Evolutionary conservation across 1,140 invertebrate genomes (phyloP), one percentile per base, ranked within the genome.

Genomic region (Hylaeus volcanicus): DNA sequence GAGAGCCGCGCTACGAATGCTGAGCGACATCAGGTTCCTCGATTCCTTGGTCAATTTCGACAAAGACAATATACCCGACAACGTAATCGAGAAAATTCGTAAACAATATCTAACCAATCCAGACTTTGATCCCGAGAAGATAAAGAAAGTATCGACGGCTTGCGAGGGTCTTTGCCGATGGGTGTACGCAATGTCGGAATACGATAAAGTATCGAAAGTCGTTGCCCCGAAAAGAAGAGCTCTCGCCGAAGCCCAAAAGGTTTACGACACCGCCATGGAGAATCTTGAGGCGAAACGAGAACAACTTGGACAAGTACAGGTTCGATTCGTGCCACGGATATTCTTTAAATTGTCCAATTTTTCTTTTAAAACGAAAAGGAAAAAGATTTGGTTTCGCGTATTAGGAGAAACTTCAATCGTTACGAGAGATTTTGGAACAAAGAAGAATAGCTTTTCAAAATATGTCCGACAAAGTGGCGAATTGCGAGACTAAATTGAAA

Each of bases 121-220:
- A 83, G 96, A 95, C 60, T 99, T 99, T 93, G 98, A 99, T 93
- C 98, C 98, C 0, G 97, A 97, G 51, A 98, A 98, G 93, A 96
- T 99, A 39, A 97, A 96, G 89, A 93, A 94, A 6, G 96, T 96
- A 3, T 97, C 97, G 0, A 95, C 96, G 0, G 97, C 97, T 3
- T 96, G 96, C 75, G 96, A 97, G 92, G 96, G 94, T 85, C 93
- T 99, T 55, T 98, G 97, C 85, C 97, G 96, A 86, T 99, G 98
- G 98, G 96, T 99, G 1, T 96, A 97, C 80, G 97, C 97, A 0
- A 97, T 99, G 91, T 97, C 97, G 12, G 98, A 98, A 84, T 99
- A 99, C 89, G 98, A 99, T 91, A 96, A 96, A 86, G 98, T 99
- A 1, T 97, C 97, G 1, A 97, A 97, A 92, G 95, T 98, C 39